phyloP scores from a whole-genome alignment of 1,140 invertebrate genomes.

The Magallana angulata region DNA sequence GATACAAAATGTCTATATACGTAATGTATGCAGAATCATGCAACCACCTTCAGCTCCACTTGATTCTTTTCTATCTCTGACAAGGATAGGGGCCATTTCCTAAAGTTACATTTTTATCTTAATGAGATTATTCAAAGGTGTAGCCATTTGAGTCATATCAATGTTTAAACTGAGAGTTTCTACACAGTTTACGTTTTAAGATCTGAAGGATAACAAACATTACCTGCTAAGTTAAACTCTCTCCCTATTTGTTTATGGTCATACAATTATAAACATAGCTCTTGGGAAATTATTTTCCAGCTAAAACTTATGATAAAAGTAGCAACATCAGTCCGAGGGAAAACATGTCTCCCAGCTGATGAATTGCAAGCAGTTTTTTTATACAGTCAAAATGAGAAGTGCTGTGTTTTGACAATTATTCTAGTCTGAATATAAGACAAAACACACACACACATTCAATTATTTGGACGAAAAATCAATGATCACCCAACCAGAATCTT shows the following conservation, averaged over 20 bases:
- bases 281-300: conserved; percentile 4
- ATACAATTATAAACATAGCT: conserved; percentile 18
- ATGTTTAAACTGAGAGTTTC: neutral
- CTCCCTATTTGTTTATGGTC: conserved; percentile 19
- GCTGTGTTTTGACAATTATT: conserved; percentile 6
- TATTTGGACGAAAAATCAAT: conserved; percentile 1
- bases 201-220: conserved; percentile 1
- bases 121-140: conserved; percentile 21
- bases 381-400: neutral
- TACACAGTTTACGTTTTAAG: conserved; percentile 36
- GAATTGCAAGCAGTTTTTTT: conserved; percentile 6
- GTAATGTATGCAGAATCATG: neutral
- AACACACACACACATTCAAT: neutral
- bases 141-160: conserved; percentile 31
- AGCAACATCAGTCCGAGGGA: neutral
- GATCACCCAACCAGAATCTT: neutral
- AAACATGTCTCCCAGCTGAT: neutral
- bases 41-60: neutral
- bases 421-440: neutral
- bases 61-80: neutral
- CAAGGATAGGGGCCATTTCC: neutral
- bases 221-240: conserved; percentile 19
- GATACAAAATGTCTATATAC: no score
- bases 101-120: conserved; percentile 11
- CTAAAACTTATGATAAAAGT: conserved; percentile 1